Evolutionary conservation across 2,113 vertebrate species (phyloP), one percentile per base, ranked within the genome.

Genomic region (Aptenodytes forsteri): DNA sequence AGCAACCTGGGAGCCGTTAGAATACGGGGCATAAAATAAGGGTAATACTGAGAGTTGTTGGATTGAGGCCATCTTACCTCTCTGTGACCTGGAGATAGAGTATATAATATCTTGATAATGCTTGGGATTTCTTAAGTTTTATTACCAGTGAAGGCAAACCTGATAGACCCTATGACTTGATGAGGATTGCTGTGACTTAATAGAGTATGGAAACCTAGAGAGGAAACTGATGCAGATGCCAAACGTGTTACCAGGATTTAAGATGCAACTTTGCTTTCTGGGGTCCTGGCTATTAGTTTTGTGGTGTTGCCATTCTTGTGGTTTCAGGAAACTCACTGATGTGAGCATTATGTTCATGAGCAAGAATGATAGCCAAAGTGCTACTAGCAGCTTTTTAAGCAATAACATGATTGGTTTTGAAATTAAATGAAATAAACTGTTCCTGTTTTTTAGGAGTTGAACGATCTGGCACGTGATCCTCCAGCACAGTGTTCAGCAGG

Each of bases 401-500:
- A 34, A 15, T 46, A 52, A n/a, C 1, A 1, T 56, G 34, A 8
- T 67, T 75, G 59, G 8, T 62, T 66, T 67, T 78, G 80, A 81
- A 72, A 72, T 46, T 4, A 78, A 85, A 47, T 75, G 23, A 77
- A 87, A 29, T 76, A 38, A 96, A 65, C 75, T 79, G 40, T 80
- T 97, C 61, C 66, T 97, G 71, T 93, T 83, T 97, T 96, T 58
- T 92, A 99, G 99, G 99, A 99, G 96, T 98, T 99, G 98, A 99
- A 99, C 93, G 99, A 99, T 91, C 99, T 99, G 99, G 99, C 99
- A 96, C 99, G 99, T 98, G 99, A 99, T 93, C 99, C 99, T 91
- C 99, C 99, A 97, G 99, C 99, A 96, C 99, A 99, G 98, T 99
- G 99, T 99, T 99, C 99, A 95, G 99, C 99, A 98, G 99, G 99